Conservation (phyloP, 92 coral and sea anemone species). For the Phenganax stokvisi region DNA sequence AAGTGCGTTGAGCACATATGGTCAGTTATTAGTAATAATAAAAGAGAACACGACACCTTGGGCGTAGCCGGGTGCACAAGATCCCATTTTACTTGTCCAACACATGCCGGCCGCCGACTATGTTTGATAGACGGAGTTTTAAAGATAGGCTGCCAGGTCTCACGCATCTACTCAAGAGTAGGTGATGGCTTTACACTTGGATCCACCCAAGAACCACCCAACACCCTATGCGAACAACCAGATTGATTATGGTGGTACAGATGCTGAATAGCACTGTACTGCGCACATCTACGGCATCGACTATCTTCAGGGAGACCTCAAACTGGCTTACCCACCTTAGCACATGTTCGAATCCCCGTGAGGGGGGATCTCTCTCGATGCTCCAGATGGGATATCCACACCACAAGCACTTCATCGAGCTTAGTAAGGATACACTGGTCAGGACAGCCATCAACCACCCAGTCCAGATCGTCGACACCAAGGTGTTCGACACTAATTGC, state of each 20-base stretch:
- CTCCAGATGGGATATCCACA: background rate
- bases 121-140: constrained; percentile 7
- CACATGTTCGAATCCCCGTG: background rate
- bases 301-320: constrained; percentile 43
- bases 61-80: no score
- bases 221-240: background rate
- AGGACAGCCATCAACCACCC: no score
- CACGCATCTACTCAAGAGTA: no score
- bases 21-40: no score
- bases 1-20: no score
- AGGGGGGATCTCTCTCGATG: background rate
- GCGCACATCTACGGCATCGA: background rate
- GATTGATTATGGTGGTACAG: no score
- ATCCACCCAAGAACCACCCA: constrained; percentile 3
- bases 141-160: no score
- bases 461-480: no score
- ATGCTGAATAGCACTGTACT: constrained; percentile 6
- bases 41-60: no score
- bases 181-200: background rate
- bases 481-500: no score
- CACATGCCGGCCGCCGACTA: background rate
- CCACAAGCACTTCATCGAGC: no score
- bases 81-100: constrained; percentile 11
- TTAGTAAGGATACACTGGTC: no score
- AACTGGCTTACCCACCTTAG: background rate